These are phyloP conservation scores for Labeo calbasu DNA, from an alignment of 2,797 vertebrate species.

Conservation along the genomic window DNA sequence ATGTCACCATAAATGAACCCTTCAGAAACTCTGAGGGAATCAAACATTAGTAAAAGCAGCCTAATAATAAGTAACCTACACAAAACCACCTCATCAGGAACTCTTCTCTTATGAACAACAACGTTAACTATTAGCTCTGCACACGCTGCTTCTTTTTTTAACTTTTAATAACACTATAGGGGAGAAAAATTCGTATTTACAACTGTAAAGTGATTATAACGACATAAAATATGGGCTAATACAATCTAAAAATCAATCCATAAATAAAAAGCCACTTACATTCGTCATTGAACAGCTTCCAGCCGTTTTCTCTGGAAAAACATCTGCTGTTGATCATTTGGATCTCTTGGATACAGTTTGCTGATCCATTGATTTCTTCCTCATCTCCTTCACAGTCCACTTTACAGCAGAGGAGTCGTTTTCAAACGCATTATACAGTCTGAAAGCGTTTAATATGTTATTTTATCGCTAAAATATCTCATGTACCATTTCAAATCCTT, in stretches of 20 bases:
- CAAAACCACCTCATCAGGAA: neutral
- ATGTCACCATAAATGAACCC: constrained; percentile 39
- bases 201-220: neutral
- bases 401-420: neutral
- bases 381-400: neutral
- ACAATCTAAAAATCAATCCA: neutral
- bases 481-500: neutral
- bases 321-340: constrained; percentile 33
- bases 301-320: neutral
- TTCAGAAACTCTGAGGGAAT: neutral
- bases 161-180: neutral
- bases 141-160: neutral
- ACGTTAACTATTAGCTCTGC: neutral
- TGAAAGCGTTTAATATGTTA: neutral
- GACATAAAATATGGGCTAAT: neutral
- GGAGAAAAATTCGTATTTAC: neutral
- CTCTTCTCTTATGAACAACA: neutral
- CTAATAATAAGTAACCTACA: constrained; percentile 6
- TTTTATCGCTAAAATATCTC: no score
- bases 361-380: constrained; percentile 21
- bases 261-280: neutral
- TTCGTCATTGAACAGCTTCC: constrained; percentile 37
- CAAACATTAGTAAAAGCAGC: neutral
- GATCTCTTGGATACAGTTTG: constrained; percentile 40
- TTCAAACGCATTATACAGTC: neutral